Evolutionary conservation across 2,888 invertebrate species (phyloP).

Genomic region (Athalia rosae): DNA sequence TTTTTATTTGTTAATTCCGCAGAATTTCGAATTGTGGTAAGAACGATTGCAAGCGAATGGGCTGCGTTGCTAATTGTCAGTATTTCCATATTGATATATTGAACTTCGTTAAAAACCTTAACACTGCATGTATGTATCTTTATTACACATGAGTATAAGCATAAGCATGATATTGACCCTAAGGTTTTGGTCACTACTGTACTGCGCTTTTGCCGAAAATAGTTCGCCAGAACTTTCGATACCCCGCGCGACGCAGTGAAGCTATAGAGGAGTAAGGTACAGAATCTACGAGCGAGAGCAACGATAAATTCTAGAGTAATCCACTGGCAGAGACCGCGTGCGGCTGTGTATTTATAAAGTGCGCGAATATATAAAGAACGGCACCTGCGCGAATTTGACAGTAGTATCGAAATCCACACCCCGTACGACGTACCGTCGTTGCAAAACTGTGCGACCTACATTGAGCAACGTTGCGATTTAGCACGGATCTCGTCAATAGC

Average conservation of each 20-base stretch:
- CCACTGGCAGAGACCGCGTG: slow-evolving; percentile 55
- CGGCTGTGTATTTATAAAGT: slow-evolving; percentile 58
- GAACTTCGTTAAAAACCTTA: no score
- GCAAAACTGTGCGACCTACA: background rate
- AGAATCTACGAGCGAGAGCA: slow-evolving; percentile 41
- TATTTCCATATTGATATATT: no score
- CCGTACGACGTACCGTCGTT: background rate
- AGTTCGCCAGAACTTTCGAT: slow-evolving; percentile 49
- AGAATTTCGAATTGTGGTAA: no score
- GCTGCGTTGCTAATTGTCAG: no score
- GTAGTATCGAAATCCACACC: background rate
- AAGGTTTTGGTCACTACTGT: slow-evolving; percentile 56
- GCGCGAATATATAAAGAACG: slow-evolving; percentile 52
- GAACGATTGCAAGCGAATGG: no score
- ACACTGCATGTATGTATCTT: no score
- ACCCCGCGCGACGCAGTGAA: slow-evolving; percentile 21
- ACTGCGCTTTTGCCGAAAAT: slow-evolving; percentile 60
- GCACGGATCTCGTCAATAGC: background rate
- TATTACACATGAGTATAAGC: background rate
- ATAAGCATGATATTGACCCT: background rate
- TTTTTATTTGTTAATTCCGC: no score
- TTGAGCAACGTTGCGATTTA: background rate
- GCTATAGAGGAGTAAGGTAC: slow-evolving; percentile 18
- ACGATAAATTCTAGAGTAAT: slow-evolving; percentile 59
- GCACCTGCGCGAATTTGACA: background rate